Conservation (phyloP, 2,888 invertebrate species). For the Erpobdella octoculata region DNA sequence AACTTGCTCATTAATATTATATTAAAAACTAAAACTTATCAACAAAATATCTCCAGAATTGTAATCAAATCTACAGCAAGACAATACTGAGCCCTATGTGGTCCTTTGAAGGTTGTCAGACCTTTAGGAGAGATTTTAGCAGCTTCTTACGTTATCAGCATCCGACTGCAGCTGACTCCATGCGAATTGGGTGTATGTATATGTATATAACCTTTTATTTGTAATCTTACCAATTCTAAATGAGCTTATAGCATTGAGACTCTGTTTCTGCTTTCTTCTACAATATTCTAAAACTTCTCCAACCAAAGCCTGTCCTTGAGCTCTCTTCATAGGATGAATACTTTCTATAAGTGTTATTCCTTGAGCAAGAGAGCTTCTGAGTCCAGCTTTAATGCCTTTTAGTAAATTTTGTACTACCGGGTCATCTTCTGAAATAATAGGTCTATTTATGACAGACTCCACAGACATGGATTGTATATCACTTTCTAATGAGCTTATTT, state of each 20-base stretch:
- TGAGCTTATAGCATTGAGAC: conserved; percentile 33
- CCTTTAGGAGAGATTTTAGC: no score
- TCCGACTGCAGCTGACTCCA: no score
- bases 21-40: no score
- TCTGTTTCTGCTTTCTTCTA: conserved; percentile 37
- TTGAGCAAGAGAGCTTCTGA: conserved; percentile 52
- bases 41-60: no score
- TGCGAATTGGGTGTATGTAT: no score
- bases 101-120: no score
- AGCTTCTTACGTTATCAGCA: no score
- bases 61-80: no score
- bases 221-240: conserved; percentile 49
- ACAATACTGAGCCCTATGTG: no score
- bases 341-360: conserved; percentile 56
- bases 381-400: conserved; percentile 42
- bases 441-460: conserved; percentile 2
- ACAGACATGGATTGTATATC: neutral
- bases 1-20: no score
- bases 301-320: conserved; percentile 51
- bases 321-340: conserved; percentile 50
- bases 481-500: neutral
- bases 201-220: neutral
- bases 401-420: conserved; percentile 39
- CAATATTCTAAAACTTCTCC: conserved; percentile 44
- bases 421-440: conserved; percentile 32